Evolutionary conservation across 1,140 invertebrate species (phyloP).

Genomic region (Drosophila takahashii): DNA sequence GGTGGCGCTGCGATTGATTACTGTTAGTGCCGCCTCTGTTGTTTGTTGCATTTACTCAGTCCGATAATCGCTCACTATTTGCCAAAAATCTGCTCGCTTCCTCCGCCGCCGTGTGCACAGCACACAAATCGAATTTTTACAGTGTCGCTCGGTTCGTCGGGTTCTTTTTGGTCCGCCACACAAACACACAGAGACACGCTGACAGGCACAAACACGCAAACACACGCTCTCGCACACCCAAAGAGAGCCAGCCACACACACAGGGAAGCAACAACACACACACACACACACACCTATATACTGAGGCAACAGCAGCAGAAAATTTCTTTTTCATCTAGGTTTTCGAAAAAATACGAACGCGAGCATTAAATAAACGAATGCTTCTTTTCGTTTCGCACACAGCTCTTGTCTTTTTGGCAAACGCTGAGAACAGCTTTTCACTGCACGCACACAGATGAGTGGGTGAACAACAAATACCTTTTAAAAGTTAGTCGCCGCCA

Average conservation of each 20-base stretch:
- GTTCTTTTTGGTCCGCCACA: constrained; percentile 74
- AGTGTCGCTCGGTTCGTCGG: constrained; percentile 57
- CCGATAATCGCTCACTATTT: constrained; percentile 70
- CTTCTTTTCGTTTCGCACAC: constrained; percentile 27
- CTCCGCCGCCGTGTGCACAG: constrained; percentile 62
- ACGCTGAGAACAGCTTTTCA: constrained; percentile 34
- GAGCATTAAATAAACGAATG: constrained; percentile 57
- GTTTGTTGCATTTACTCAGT: constrained; percentile 61
- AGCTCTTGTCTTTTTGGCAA: constrained; percentile 39
- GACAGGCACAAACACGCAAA: constrained; percentile 15
- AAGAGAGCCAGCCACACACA: constrained; percentile 36
- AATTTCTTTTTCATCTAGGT: constrained; percentile 75
- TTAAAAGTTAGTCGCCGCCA: constrained; percentile 74
- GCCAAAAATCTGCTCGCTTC: constrained; percentile 64
- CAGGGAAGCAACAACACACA: constrained; percentile 24
- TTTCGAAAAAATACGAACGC: constrained; percentile 62
- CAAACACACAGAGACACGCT: constrained; percentile 60
- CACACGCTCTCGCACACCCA: constrained; percentile 39
- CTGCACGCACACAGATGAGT: constrained; percentile 34
- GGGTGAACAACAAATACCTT: constrained; percentile 27
- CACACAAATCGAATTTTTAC: constrained; percentile 80
- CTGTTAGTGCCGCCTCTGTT: constrained; percentile 64
- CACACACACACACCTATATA: constrained; percentile 25
- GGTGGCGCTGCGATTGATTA: constrained; percentile 53
- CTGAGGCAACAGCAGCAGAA: constrained; percentile 48